Evolutionary conservation across 2,888 invertebrate genomes (phyloP).

Genomic region (Globia sparganii): DNA sequence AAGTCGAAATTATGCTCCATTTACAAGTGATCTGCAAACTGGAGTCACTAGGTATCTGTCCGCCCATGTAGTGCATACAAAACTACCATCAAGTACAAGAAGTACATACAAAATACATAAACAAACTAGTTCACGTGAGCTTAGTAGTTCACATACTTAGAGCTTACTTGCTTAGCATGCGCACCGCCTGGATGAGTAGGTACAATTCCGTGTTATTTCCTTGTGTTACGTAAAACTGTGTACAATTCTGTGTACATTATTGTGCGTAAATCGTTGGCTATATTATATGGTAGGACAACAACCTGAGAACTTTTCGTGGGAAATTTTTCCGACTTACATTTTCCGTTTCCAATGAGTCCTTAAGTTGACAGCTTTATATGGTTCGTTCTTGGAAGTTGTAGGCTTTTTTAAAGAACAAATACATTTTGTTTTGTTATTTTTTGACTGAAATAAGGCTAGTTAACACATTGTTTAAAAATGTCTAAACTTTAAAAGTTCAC

Average conservation of each 20-base stretch:
- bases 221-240: conserved; percentile 38
- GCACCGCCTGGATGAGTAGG: conserved; percentile 19
- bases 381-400: background rate
- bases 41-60: conserved; percentile 45
- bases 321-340: conserved; percentile 20
- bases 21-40: conserved; percentile 42
- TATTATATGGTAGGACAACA: background rate
- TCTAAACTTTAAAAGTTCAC: background rate
- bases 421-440: background rate
- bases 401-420: background rate
- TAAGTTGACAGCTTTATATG: background rate
- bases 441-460: background rate
- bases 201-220: conserved; percentile 34
- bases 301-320: conserved; percentile 14
- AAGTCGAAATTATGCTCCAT: conserved; percentile 18
- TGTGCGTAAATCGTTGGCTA: background rate
- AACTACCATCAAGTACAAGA: conserved; percentile 24
- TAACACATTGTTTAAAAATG: background rate
- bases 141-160: conserved; percentile 2
- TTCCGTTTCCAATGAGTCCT: conserved; percentile 7
- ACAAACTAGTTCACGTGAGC: conserved; percentile 50
- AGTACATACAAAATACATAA: conserved; percentile 39
- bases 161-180: conserved; percentile 41
- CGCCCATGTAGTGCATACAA: conserved; percentile 48
- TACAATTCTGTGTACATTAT: conserved; percentile 12